Conservation (phyloP, 2,888 invertebrate genomes). For the Liodrosophila aerea region DNA sequence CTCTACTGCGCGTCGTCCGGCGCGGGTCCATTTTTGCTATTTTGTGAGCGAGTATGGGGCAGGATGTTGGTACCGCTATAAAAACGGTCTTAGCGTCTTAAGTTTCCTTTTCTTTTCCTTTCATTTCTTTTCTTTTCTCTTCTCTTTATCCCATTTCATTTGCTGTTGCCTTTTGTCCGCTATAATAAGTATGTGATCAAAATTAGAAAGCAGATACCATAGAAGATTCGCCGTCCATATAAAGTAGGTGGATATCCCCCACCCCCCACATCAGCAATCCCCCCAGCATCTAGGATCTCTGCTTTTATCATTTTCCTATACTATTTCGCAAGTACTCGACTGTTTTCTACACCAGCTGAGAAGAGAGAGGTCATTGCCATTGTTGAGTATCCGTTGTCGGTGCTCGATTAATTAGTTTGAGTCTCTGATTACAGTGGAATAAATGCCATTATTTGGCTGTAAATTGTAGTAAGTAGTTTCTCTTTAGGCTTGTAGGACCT, state of each 20-base stretch:
- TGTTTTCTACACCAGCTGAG: background rate
- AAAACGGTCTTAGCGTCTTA: slow-evolving; percentile 71
- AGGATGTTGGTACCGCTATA: slow-evolving; percentile 79
- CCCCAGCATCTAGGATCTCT: background rate
- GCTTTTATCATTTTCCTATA: background rate
- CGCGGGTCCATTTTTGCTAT: slow-evolving; percentile 58
- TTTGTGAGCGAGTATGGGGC: slow-evolving; percentile 50
- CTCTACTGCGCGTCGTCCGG: slow-evolving; percentile 42
- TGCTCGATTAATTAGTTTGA: background rate
- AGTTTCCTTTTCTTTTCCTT: slow-evolving; percentile 63
- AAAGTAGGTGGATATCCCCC: slow-evolving; percentile 48
- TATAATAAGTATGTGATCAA: slow-evolving; percentile 36
- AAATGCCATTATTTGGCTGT: too few species aligned
- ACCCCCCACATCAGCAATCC: background rate
- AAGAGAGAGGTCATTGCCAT: slow-evolving; percentile 30
- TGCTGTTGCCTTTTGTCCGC: slow-evolving; percentile 45
- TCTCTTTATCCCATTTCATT: slow-evolving; percentile 14
- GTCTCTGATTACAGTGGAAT: too few species aligned
- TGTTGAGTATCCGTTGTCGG: slow-evolving; percentile 7
- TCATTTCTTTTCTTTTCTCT: background rate
- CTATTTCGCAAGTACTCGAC: too few species aligned
- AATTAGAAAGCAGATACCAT: slow-evolving; percentile 60
- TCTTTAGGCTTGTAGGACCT: too few species aligned
- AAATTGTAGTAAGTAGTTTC: too few species aligned
- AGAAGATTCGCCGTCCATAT: slow-evolving; percentile 50